A percentile compares a stretch with the other conserved stretches of the same genome.
Evolutionary conservation across 2,113 vertebrate species (phyloP).

Genomic region (Tetraodon nigroviridis): DNA sequence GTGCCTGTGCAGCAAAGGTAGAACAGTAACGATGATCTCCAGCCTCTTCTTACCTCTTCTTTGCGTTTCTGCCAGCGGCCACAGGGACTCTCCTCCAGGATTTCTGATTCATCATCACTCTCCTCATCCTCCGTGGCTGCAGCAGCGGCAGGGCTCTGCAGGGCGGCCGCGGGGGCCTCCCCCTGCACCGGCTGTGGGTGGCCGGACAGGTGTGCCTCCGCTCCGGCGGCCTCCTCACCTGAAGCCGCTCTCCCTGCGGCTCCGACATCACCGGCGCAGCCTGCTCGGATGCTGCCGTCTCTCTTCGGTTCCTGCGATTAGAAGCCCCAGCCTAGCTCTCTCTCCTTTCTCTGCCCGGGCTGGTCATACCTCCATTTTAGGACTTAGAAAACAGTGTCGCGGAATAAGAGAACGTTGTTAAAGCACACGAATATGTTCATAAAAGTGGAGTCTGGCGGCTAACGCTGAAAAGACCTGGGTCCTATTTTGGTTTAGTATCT

Average conservation of each 20-base stretch:
- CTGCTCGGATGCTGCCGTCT: not conserved
- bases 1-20: no score
- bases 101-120: conserved; percentile 95
- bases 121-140: conserved; percentile 86
- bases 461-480: not conserved
- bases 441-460: not conserved
- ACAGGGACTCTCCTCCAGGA: conserved; percentile 94
- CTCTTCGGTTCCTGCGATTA: conserved; percentile 6
- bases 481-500: not conserved
- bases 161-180: conserved; percentile 77
- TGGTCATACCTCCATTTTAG: conserved; percentile 28
- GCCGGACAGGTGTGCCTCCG: conserved; percentile 29
- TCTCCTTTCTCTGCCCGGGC: conserved; percentile 4
- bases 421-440: conserved; percentile 15
- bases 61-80: conserved; percentile 93
- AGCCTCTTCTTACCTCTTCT: no score
- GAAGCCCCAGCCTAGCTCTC: not conserved
- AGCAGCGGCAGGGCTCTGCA: conserved; percentile 66
- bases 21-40: no score
- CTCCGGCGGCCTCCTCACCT: conserved; percentile 31
- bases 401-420: conserved; percentile 13
- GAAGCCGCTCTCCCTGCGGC: conserved; percentile 37
- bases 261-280: conserved; percentile 53
- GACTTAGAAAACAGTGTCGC: conserved; percentile 12
- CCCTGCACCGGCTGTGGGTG: conserved; percentile 55